Percentiles rank a stretch among this genome's conserved stretches.
Conservation (phyloP, 2,888 invertebrate species). For the Petrolisthes manimaculis region DNA sequence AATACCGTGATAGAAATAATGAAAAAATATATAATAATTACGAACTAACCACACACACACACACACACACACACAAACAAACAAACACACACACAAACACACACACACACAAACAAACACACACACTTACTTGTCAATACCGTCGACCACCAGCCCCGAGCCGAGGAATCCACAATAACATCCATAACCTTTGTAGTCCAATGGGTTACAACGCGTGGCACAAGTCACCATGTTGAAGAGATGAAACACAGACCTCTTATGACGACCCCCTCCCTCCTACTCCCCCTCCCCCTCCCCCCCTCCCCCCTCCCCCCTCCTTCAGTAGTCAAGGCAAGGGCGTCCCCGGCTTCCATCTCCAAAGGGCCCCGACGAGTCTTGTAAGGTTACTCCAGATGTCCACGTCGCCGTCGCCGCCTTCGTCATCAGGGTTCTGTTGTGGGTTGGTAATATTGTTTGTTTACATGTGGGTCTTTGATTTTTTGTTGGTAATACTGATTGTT, state of each 20-base stretch:
- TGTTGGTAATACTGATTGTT: too few species aligned
- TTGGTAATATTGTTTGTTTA: too few species aligned
- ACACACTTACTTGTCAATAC: slow-evolving; percentile 79
- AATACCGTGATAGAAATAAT: slow-evolving; percentile 76
- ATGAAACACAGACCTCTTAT: slow-evolving; percentile 69
- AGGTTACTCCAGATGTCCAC: background rate
- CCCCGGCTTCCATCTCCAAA: background rate
- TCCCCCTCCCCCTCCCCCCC: background rate
- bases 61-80: too few species aligned
- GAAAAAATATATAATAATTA: background rate
- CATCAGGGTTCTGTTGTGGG: too few species aligned
- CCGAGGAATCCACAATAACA: slow-evolving; percentile 92
- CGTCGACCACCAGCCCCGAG: slow-evolving; percentile 82
- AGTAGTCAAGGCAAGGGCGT: background rate
- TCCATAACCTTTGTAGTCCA: slow-evolving; percentile 87
- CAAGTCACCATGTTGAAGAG: slow-evolving; percentile 89
- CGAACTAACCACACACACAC: too few species aligned
- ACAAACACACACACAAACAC: too few species aligned
- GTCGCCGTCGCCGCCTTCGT: background rate
- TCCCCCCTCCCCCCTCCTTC: background rate
- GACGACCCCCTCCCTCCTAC: slow-evolving; percentile 10
- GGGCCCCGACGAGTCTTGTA: background rate
- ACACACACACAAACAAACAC: too few species aligned
- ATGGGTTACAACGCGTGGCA: slow-evolving; percentile 86
- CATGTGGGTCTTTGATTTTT: too few species aligned